Percentiles rank a stretch among this genome's conserved stretches.
These are phyloP conservation scores for Forbesichthys papilliferus DNA, from an alignment of 2,113 vertebrate genomes.

Conservation along the genomic window DNA sequence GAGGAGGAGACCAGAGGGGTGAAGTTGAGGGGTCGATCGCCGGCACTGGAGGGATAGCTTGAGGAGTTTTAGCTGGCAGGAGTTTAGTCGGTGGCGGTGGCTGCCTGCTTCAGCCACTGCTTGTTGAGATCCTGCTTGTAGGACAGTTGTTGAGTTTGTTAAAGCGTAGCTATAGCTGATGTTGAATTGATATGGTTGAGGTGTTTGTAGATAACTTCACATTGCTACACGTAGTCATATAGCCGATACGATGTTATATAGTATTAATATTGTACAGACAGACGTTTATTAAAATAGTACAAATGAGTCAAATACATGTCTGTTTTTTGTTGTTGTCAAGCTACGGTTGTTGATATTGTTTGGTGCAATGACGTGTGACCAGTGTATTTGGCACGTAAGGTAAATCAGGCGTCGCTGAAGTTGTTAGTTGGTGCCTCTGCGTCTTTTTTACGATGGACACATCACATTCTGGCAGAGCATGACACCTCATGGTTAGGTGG, in stretches of 20 bases:
- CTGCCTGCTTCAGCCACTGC: too few relatives aligned
- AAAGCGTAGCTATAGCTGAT: not conserved
- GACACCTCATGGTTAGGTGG: conserved; percentile 53
- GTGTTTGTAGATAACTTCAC: too few relatives aligned
- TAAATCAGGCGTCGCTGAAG: conserved; percentile 15
- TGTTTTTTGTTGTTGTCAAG: not conserved
- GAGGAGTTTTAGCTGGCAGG: not conserved
- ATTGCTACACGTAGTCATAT: not conserved
- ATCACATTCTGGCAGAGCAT: conserved; percentile 16
- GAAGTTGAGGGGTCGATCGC: conserved; percentile 16
- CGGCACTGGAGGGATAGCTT: not conserved
- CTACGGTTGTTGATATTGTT: not conserved
- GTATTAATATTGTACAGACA: not conserved
- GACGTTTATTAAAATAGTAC: not conserved
- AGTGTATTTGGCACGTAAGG: conserved; percentile 16
- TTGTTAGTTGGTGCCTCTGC: conserved; percentile 30
- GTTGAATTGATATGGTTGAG: too few relatives aligned
- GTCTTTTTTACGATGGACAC: conserved; percentile 27
- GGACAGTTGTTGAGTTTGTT: not conserved
- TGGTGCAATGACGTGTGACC: not conserved
- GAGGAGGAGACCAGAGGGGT: conserved; percentile 26
- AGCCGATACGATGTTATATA: too few relatives aligned
- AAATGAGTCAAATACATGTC: not conserved
- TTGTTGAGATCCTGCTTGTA: not conserved
- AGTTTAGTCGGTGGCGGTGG: not conserved